phyloP scores from a whole-genome alignment of 1,140 invertebrate species.

The Amyelois transitella region DNA sequence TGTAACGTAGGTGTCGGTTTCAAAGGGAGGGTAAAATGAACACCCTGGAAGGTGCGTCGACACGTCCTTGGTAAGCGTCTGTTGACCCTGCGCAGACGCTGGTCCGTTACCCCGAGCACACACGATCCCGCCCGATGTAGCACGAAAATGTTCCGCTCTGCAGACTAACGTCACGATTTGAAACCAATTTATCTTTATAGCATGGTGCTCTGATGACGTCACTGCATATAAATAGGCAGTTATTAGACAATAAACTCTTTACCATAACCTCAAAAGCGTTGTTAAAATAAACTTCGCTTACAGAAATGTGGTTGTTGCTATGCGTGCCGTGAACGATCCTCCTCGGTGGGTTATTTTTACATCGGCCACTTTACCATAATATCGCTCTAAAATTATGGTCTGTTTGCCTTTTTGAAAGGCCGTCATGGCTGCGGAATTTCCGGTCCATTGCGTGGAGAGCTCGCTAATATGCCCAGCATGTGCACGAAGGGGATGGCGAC shows the following conservation, averaged over 20 bases:
- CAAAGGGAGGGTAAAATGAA: slow-evolving; percentile 6
- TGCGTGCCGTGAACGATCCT: background rate
- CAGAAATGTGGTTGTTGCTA: background rate
- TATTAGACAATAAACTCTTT: background rate
- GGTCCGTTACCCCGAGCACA: slow-evolving; percentile 34
- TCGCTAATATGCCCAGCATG: background rate
- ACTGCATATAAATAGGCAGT: background rate
- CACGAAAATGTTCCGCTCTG: slow-evolving; percentile 18
- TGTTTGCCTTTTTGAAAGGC: background rate
- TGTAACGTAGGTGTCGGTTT: background rate
- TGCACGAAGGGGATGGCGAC: slow-evolving; percentile 5
- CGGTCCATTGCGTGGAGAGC: slow-evolving; percentile 1
- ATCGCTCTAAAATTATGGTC: background rate
- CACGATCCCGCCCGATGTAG: slow-evolving; percentile 26
- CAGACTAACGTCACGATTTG: slow-evolving; percentile 20
- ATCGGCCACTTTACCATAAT: background rate
- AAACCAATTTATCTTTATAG: slow-evolving; percentile 14
- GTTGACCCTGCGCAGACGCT: slow-evolving; percentile 56
- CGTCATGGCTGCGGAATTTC: slow-evolving; percentile 8
- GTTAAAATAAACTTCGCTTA: background rate
- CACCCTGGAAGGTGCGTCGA: slow-evolving; percentile 36
- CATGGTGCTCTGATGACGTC: slow-evolving; percentile 21
- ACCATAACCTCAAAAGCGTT: background rate
- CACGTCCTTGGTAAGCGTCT: slow-evolving; percentile 47
- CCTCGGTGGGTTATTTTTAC: background rate